phyloP scores from a whole-genome alignment of 2,113 vertebrate species.

The Lontra canadensis region DNA sequence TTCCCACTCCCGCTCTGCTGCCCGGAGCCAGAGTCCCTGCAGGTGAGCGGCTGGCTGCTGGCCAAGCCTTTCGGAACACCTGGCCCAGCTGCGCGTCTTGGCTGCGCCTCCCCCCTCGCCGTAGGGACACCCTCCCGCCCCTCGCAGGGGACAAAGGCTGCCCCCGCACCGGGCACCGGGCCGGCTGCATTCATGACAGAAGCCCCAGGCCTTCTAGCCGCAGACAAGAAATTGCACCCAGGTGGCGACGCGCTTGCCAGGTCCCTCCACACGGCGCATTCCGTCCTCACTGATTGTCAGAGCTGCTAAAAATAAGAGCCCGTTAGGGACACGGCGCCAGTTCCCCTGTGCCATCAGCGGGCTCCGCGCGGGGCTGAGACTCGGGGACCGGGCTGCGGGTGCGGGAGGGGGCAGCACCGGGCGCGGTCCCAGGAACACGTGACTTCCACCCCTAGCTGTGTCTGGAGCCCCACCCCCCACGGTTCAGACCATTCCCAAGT shows the following conservation, averaged over 20 bases:
- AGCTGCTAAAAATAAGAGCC: not conserved
- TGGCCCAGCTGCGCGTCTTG: not conserved
- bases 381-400: not conserved
- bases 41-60: not conserved
- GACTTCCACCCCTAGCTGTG: not conserved
- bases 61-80: not conserved
- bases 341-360: rapidly evolving
- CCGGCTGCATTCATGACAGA: rapidly evolving
- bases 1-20: not conserved
- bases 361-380: not conserved
- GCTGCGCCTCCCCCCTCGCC: not conserved
- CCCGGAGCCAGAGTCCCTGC: too few species aligned
- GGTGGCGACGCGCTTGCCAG: not conserved
- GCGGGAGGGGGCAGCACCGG: not conserved
- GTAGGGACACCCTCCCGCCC: not conserved
- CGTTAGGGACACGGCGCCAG: not conserved
- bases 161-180: not conserved
- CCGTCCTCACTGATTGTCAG: not conserved
- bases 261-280: rapidly evolving
- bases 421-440: rapidly evolving
- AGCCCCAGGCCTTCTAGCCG: not conserved
- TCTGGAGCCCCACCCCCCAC: rapidly evolving
- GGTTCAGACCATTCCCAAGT: not conserved
- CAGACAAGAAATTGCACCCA: not conserved
- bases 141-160: not conserved